Conservation (phyloP, 2,113 vertebrate species). For the Pteruthius melanotis region DNA sequence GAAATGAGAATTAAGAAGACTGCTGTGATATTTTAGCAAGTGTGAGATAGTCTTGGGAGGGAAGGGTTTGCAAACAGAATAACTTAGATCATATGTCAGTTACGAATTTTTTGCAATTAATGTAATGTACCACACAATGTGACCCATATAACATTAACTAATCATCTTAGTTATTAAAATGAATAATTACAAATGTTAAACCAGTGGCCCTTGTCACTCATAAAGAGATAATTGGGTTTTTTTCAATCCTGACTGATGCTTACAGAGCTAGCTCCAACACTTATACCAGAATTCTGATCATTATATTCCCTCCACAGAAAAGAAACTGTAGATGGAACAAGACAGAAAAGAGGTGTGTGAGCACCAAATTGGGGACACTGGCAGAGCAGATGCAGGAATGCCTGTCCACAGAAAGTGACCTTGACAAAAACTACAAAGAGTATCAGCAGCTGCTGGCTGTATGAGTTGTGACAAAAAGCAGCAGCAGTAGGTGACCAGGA, state of each 20-base stretch:
- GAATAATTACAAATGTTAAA: constrained; percentile 39
- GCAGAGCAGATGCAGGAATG: neutral
- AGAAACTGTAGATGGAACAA: neutral
- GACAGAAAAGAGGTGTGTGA: neutral
- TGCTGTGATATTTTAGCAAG: neutral
- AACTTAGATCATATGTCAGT: neutral
- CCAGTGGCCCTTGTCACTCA: neutral
- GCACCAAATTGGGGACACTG: neutral
- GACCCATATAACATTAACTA: neutral
- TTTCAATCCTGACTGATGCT: neutral
- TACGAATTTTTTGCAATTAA: neutral
- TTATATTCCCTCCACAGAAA: neutral
- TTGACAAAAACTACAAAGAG: neutral
- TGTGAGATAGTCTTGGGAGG: neutral
- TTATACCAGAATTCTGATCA: neutral
- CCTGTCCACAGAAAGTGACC: neutral
- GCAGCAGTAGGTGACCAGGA: neutral
- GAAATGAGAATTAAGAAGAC: neutral
- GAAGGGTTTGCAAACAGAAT: neutral
- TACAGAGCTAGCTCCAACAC: neutral
- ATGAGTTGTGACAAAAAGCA: neutral
- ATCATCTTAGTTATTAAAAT: constrained; percentile 41
- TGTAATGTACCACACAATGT: neutral
- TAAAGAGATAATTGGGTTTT: neutral
- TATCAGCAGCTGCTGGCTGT: neutral